Evolutionary conservation across 2,888 invertebrate genomes (phyloP).

Genomic region (Belgica antarctica): DNA sequence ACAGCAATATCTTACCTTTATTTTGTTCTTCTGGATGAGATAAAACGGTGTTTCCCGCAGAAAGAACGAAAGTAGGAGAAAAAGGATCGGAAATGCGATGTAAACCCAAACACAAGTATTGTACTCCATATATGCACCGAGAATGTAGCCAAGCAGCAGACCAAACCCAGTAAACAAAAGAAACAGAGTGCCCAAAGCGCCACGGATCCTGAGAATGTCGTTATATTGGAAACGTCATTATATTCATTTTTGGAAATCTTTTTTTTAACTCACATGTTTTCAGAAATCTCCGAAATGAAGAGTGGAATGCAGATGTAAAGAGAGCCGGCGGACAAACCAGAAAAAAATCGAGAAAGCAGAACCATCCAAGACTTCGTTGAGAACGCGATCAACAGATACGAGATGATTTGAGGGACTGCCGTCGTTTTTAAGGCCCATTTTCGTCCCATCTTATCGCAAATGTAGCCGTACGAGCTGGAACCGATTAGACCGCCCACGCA

Average conservation of each 20-base stretch:
- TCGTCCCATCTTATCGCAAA: conserved; percentile 1
- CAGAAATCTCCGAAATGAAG: neutral
- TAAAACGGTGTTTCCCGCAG: neutral
- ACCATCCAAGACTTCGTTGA: neutral
- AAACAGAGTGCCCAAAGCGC: neutral
- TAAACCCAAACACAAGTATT: neutral
- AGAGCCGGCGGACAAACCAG: neutral
- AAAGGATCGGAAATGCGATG: neutral
- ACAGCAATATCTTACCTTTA: no score
- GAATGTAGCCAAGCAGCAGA: neutral
- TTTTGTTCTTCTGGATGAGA: neutral
- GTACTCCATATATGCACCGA: neutral
- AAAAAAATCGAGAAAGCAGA: neutral
- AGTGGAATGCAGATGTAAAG: neutral
- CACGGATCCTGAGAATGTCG: neutral
- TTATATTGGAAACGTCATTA: no score
- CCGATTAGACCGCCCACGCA: neutral
- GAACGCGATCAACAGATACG: neutral
- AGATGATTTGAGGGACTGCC: neutral
- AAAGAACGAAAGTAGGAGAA: neutral
- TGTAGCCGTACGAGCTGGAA: neutral
- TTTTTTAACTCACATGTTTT: no score
- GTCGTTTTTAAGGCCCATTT: neutral
- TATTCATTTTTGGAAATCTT: no score
- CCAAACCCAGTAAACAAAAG: neutral